Evolutionary conservation across 2,888 invertebrate genomes (phyloP).

Genomic region (Sepioteuthis lessoniana): DNA sequence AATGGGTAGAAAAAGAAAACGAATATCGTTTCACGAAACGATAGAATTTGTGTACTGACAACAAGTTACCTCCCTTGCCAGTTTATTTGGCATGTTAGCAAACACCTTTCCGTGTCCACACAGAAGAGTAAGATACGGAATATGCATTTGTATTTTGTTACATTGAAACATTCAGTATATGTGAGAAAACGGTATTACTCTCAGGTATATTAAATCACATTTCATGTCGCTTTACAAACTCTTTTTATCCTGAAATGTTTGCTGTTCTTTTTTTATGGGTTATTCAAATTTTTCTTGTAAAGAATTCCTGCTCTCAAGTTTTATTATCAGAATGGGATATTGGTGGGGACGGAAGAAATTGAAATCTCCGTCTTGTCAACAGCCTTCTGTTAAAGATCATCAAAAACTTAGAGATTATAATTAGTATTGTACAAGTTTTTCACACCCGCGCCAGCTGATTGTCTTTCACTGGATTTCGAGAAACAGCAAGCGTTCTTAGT

Average conservation of each 20-base stretch:
- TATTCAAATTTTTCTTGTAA: no score
- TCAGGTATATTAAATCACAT: not conserved
- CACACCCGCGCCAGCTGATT: no score
- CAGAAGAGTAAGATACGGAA: not conserved
- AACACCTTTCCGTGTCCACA: not conserved
- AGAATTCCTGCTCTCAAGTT: not conserved
- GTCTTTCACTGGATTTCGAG: no score
- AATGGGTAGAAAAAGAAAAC: not conserved
- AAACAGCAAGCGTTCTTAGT: no score
- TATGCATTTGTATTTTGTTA: not conserved
- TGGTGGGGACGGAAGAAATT: not conserved
- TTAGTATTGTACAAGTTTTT: no score
- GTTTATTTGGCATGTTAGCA: not conserved
- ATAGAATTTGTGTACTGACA: not conserved
- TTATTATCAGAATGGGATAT: not conserved
- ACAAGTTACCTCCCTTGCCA: slow-evolving; percentile 4
- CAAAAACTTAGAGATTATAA: not conserved
- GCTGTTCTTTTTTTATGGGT: not conserved
- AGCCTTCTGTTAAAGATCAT: not conserved
- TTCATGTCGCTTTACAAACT: not conserved
- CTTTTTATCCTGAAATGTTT: not conserved
- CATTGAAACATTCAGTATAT: not conserved
- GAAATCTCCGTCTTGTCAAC: not conserved
- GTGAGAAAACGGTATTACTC: slow-evolving; percentile 3
- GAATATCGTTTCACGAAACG: not conserved